Evolutionary conservation across 2,113 vertebrate species (phyloP).

Genomic region (Chloroceryle aenea): DNA sequence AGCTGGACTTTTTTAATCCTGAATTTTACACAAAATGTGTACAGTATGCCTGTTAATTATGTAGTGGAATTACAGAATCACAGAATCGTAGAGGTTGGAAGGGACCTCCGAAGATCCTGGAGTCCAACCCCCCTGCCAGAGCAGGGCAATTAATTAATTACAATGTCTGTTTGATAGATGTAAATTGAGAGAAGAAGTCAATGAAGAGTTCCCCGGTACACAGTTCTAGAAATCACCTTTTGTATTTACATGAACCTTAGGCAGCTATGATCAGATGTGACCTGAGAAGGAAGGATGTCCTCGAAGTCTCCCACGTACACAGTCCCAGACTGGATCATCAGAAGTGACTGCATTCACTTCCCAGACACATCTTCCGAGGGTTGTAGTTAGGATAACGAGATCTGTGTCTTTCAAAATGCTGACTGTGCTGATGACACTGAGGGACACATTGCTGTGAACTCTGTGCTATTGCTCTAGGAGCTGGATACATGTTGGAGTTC

Average conservation of each 20-base stretch:
- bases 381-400: neutral
- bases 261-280: neutral
- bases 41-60: neutral
- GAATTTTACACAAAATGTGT: neutral
- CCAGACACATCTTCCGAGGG: neutral
- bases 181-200: neutral
- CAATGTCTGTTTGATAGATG: neutral
- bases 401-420: rapidly evolving
- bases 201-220: neutral
- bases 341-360: neutral
- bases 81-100: too few relatives aligned
- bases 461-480: neutral
- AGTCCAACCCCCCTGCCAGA: too few relatives aligned
- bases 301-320: neutral
- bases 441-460: neutral
- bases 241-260: neutral
- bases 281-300: neutral
- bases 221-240: neutral
- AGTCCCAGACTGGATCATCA: neutral
- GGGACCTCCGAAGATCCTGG: too few relatives aligned
- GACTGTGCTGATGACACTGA: neutral
- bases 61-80: neutral
- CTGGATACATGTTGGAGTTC: neutral
- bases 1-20: neutral
- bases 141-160: neutral